Evolutionary conservation across 2,888 invertebrate species (phyloP), one percentile per base, ranked within the genome.

Genomic region (Piscicola geometra): DNA sequence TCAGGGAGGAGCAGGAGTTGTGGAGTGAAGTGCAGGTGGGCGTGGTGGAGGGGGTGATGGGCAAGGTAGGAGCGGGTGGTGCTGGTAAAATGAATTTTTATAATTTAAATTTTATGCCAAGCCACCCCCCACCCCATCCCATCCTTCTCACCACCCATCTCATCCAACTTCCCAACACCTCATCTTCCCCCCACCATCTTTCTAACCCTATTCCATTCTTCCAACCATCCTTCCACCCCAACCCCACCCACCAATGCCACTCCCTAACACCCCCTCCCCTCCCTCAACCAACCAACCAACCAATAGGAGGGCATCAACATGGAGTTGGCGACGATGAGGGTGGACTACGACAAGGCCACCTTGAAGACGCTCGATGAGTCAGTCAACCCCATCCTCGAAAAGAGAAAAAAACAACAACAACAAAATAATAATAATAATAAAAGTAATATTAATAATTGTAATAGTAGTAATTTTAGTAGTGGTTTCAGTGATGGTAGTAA

Each of bases 271-370:
- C n/a, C n/a, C n/a, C n/a, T n/a, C n/a, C n/a, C n/a, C n/a, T n/a
- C n/a, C n/a, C n/a, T n/a, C n/a, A n/a, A n/a, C n/a, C n/a, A n/a
- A n/a, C n/a, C n/a, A n/a, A n/a, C n/a, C n/a, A n/a, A n/a, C n/a
- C 78, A 82, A 0, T 83, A 88, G 87, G 98, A 98, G 86, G 98
- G 98, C 87, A 97, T 99, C 96, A 96, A 93, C 0, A 90, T 95
- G 79, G 96, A 97, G 0, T 87, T 99, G 79, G 96, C 97, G 66
- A 95, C 96, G 72, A 98, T 99, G 98, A 88, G 98, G 75, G 97
- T 99, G 12, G 97, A 97, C 86, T 95, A 95, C 85, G 97, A 97
- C 86, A n/a, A n/a, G n/a, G 91, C 93, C 77, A 93, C 93, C 86
- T 92, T 99, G 78, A 98, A 99, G 86, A 91, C 92, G 5, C 87